These are phyloP conservation scores for Tiphia femorata DNA, from an alignment of 2,888 invertebrate species.

Conservation along the genomic window DNA sequence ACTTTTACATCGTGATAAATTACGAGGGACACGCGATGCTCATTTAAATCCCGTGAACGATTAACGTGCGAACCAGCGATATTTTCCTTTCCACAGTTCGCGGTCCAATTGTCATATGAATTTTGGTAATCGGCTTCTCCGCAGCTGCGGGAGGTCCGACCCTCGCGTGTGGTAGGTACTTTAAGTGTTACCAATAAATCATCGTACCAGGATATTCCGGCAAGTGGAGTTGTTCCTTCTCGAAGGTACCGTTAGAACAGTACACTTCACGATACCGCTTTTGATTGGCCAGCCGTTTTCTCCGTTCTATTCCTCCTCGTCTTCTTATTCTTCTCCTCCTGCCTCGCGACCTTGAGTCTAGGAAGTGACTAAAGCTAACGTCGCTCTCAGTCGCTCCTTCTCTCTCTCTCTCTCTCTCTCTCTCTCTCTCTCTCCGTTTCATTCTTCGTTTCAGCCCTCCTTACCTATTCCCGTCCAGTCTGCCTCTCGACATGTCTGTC, in stretches of 20 bases:
- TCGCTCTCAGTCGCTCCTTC: background rate
- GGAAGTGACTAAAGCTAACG: constrained; percentile 17
- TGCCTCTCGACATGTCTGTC: background rate
- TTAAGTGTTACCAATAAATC: constrained; percentile 34
- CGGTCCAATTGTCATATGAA: no score
- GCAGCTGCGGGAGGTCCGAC: constrained; percentile 23
- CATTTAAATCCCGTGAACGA: no score
- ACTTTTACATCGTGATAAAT: no score
- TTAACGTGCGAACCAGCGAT: no score
- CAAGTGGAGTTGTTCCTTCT: constrained; percentile 17
- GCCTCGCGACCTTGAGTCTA: constrained; percentile 32
- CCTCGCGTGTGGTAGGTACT: constrained; percentile 1
- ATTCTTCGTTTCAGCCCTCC: background rate
- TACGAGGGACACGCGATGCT: no score
- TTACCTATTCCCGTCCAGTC: background rate
- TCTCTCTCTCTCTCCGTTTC: background rate
- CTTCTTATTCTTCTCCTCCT: constrained; percentile 4
- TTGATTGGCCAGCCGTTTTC: constrained; percentile 16
- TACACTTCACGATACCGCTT: constrained; percentile 6
- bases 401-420: constrained; percentile 5
- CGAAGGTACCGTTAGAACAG: constrained; percentile 16
- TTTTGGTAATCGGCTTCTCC: constrained; percentile 28
- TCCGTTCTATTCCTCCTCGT: background rate
- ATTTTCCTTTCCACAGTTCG: no score
- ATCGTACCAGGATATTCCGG: constrained; percentile 16